phyloP scores from a whole-genome alignment of 2,797 vertebrate species.

The Neosilurus hyrtlii region DNA sequence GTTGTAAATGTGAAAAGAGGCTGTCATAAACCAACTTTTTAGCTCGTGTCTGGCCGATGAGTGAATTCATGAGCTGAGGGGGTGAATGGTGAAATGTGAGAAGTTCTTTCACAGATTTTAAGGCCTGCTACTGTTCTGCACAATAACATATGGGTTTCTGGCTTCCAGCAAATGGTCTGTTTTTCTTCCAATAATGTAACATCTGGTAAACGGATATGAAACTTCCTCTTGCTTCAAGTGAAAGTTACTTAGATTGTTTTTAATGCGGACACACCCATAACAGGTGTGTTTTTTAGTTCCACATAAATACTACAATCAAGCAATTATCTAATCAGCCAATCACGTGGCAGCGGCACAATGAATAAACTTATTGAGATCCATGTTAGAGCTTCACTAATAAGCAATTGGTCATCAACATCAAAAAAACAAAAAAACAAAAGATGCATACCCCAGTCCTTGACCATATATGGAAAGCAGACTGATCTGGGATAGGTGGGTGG shows the following conservation, averaged over 20 bases:
- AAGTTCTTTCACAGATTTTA: not conserved
- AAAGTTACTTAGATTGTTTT: not conserved
- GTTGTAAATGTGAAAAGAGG: not conserved
- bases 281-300: not conserved
- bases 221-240: not conserved
- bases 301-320: not conserved
- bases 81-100: not conserved
- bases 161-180: not conserved
- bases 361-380: no score
- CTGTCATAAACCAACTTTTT: not conserved
- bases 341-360: no score
- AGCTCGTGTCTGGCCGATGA: not conserved
- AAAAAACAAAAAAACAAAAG: no score
- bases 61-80: not conserved
- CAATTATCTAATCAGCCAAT: no score
- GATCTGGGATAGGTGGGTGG: no score
- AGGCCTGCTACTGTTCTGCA: constrained; percentile 13
- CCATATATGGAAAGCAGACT: no score
- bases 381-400: no score
- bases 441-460: no score
- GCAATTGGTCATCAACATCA: no score
- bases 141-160: not conserved
- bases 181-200: not conserved
- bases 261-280: not conserved
- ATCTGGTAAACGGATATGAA: not conserved